These are phyloP conservation scores for Porites lutea DNA, from an alignment of 64 coral and sea anemone genomes.

Conservation along the genomic window DNA sequence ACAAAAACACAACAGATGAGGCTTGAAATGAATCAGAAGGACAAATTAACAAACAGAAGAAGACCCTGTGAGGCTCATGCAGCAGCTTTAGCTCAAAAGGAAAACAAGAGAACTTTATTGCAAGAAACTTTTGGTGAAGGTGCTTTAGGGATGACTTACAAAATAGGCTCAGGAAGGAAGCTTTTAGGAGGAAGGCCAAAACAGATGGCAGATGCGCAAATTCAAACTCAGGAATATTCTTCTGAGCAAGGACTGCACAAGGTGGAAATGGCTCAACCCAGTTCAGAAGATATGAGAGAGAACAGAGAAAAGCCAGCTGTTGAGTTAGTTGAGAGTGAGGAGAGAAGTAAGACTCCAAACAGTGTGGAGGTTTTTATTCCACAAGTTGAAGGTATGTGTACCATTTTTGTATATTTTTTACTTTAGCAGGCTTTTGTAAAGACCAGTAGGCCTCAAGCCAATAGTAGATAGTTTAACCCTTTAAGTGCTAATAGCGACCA, in stretches of 20 bases:
- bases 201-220: slow-evolving; percentile 8
- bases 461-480: too few relatives aligned
- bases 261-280: neutral
- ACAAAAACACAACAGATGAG: slow-evolving; percentile 90
- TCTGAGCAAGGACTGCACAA: neutral
- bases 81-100: slow-evolving; percentile 17
- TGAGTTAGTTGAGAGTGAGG: slow-evolving; percentile 39
- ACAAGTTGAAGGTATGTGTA: slow-evolving; percentile 53
- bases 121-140: neutral
- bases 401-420: neutral
- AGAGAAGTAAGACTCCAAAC: slow-evolving; percentile 67
- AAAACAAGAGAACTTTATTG: neutral
- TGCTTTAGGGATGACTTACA: slow-evolving; percentile 27
- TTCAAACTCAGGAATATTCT: slow-evolving; percentile 24
- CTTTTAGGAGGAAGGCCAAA: neutral
- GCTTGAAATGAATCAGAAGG: slow-evolving; percentile 69
- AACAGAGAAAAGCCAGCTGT: neutral
- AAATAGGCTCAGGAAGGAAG: slow-evolving; percentile 11
- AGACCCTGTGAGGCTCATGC: slow-evolving; percentile 5
- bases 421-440: neutral
- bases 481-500: too few relatives aligned
- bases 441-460: neutral
- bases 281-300: neutral
- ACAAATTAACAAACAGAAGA: slow-evolving; percentile 1
- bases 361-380: slow-evolving; percentile 89